Evolutionary conservation across 2,888 invertebrate genomes (phyloP).

Genomic region (Acrobasis suavella): DNA sequence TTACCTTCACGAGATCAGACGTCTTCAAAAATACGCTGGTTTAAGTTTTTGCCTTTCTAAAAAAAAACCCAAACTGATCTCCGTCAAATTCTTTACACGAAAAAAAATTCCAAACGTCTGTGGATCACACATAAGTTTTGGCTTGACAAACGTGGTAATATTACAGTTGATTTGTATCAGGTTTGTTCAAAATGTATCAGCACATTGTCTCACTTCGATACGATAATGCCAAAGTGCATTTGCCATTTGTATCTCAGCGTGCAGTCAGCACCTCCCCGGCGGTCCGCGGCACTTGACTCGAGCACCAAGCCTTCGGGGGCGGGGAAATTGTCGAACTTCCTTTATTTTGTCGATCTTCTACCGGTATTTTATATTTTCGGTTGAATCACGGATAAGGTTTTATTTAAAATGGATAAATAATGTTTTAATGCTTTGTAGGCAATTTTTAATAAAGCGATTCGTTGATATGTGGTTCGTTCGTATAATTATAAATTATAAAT

Average conservation of each 20-base stretch:
- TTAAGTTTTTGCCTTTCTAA: background rate
- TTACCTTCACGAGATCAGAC: slow-evolving; percentile 45
- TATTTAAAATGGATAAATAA: background rate
- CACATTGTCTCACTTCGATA: slow-evolving; percentile 19
- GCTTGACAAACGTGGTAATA: too few relatives aligned
- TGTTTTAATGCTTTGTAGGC: background rate
- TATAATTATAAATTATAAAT: too few relatives aligned
- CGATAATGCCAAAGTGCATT: slow-evolving; percentile 54
- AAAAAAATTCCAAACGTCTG: too few relatives aligned
- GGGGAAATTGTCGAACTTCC: slow-evolving; percentile 11
- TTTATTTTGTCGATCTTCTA: slow-evolving; percentile 11
- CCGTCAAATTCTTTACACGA: too few relatives aligned
- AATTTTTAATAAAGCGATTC: too few relatives aligned
- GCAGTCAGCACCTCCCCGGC: slow-evolving; percentile 20
- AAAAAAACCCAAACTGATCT: too few relatives aligned
- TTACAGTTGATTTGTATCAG: too few relatives aligned
- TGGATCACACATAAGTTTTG: too few relatives aligned
- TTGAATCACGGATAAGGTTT: background rate
- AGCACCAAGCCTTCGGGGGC: slow-evolving; percentile 14
- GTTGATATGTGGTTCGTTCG: too few relatives aligned
- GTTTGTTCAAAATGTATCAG: background rate
- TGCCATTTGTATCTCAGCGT: slow-evolving; percentile 50
- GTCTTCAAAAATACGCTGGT: slow-evolving; percentile 26
- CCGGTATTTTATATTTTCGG: background rate
- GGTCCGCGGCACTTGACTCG: slow-evolving; percentile 3